Evolutionary conservation across 2,888 invertebrate species (phyloP).

Genomic region (Dasysyrphus albostriatus): DNA sequence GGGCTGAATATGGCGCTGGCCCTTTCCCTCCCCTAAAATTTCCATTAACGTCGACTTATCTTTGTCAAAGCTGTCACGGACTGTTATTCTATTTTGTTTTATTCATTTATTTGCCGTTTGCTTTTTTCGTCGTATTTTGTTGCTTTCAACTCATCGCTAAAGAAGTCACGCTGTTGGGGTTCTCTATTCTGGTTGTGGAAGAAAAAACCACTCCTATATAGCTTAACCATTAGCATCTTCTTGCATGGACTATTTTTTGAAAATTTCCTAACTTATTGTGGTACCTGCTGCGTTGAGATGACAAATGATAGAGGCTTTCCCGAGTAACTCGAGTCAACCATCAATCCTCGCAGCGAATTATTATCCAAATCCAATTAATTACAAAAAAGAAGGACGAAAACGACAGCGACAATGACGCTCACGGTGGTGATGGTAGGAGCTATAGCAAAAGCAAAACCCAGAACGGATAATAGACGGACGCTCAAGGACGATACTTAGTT

Average conservation of each 20-base stretch:
- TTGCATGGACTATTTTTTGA: not conserved
- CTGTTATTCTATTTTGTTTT: constrained; percentile 36
- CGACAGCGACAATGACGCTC: not conserved
- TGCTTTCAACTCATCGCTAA: constrained; percentile 26
- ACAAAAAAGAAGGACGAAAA: constrained; percentile 33
- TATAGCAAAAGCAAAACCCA: not conserved
- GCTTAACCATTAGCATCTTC: constrained; percentile 46
- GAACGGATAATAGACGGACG: not conserved
- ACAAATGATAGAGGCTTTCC: constrained; percentile 68
- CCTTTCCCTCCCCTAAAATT: constrained; percentile 9
- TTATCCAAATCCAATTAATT: constrained; percentile 76
- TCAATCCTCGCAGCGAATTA: constrained; percentile 72
- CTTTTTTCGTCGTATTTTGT: constrained; percentile 14
- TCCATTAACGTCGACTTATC: constrained; percentile 66
- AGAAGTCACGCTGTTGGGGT: constrained; percentile 30
- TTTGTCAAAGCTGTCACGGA: constrained; percentile 49
- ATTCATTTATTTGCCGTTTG: constrained; percentile 4
- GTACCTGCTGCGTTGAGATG: constrained; percentile 74
- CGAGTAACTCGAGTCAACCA: constrained; percentile 63
- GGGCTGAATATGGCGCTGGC: not conserved
- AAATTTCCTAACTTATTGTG: constrained; percentile 45
- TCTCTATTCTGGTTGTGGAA: not conserved
- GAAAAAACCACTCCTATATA: not conserved
- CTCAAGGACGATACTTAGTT: constrained; percentile 53
- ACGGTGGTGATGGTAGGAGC: not conserved